Base-by-base conservation (phyloP, 2,113 vertebrate species). In the Leucopsar rothschildi region DNA sequence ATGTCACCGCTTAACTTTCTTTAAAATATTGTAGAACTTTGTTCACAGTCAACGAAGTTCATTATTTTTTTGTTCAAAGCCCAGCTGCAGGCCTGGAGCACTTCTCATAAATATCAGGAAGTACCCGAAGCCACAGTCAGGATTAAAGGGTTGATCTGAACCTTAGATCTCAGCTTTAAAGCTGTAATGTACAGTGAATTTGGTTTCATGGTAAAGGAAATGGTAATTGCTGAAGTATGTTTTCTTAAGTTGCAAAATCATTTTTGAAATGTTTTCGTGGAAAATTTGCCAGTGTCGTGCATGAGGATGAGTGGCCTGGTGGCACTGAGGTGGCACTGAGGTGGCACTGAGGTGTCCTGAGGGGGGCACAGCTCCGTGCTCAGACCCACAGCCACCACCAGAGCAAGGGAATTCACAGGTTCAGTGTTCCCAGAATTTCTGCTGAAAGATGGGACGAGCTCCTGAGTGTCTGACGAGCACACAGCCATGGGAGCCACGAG, bases 91-190 rank as follows among this genome's bases (percentile, higher is more conserved):
- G 97, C 97, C 94, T 86, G 91, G 88, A 95, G 97, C 97, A 90
- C 71, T 91, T 76, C 96, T 97, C 95, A 89, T 96, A 94, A 97
- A 97, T 96, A 97, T 94, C 97, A 97, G 98, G 97, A 97, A 98
- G 97, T 94, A 91, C 97, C 95, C 61, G 40, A 90, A 98, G 97
- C 97, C 95, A 95, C 95, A 96, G 95, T 88, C 94, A 92, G 96
- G 96, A 97, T 97, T 97, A 97, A 98, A 98, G 97, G 72, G 82
- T 83, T 78, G 96, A 96, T 96, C 93, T 66, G 76, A 96, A 89
- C 94, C 97, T 98, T 61, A 97, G 97, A 97, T 97, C 97, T 97
- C 88, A 33, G 96, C 97, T 98, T 96, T 95, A 94, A 97, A 97
- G 96, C 92, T 63, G 79, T 91, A 95, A 97, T 82, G 89, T 95